Evolutionary conservation across 2,888 invertebrate genomes (phyloP).

Genomic region (Chaitophorus viminalis): DNA sequence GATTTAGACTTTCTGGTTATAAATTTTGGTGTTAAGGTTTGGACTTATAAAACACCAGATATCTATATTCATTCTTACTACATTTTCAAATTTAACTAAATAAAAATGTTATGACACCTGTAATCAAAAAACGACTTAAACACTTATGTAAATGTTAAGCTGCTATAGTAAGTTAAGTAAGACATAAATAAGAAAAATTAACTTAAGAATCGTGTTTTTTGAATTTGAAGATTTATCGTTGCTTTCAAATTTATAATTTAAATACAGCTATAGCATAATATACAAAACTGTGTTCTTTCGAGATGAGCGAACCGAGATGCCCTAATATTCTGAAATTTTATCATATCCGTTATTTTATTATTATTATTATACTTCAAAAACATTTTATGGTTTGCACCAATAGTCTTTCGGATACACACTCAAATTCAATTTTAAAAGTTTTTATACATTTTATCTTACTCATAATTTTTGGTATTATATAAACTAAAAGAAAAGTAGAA

Average conservation of each 20-base stretch:
- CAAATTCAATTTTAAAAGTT: conserved; percentile 7
- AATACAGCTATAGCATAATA: background rate
- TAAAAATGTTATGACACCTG: too few relatives aligned
- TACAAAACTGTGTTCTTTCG: background rate
- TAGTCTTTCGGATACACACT: background rate
- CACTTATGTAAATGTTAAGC: too few relatives aligned
- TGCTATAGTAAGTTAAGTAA: too few relatives aligned
- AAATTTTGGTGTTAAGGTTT: too few relatives aligned
- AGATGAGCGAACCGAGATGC: background rate
- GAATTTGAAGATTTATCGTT: background rate
- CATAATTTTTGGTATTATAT: conserved; percentile 8
- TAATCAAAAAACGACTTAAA: too few relatives aligned
- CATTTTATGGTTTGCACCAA: conserved; percentile 18
- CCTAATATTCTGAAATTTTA: background rate
- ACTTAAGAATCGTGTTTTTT: background rate
- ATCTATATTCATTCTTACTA: too few relatives aligned
- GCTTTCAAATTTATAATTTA: background rate
- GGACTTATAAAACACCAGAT: too few relatives aligned
- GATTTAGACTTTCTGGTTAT: too few relatives aligned
- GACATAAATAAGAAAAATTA: too few relatives aligned
- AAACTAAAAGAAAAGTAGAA: background rate
- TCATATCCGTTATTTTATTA: background rate
- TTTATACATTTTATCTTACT: background rate
- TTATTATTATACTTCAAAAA: conserved; percentile 15
- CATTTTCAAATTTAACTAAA: too few relatives aligned